Percentiles rank a stretch among this genome's conserved stretches.
Conservation (phyloP, 2,113 vertebrate genomes). For the Sialia sialis region DNA sequence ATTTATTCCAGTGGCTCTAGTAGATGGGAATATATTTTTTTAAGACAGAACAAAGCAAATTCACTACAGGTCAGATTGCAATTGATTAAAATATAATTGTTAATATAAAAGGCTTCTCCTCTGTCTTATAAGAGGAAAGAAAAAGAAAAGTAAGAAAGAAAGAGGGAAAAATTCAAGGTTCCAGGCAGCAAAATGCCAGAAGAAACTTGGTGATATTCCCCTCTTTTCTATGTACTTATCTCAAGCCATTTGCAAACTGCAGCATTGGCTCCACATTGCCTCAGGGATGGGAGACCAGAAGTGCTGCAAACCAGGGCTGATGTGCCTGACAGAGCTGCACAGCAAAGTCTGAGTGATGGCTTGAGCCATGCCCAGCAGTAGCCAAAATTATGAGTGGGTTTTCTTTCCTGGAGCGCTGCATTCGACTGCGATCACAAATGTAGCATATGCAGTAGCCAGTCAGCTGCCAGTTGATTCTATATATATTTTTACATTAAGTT, state of each 20-base stretch:
- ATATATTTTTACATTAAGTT: neutral
- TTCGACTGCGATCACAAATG: neutral
- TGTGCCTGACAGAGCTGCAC: conserved; percentile 31
- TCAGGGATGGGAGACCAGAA: neutral
- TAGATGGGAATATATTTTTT: neutral
- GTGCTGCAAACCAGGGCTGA: conserved; percentile 41
- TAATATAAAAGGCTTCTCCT: neutral
- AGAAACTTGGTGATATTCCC: neutral
- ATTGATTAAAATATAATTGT: neutral
- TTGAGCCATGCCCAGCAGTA: conserved; percentile 5
- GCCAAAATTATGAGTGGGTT: neutral
- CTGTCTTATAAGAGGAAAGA: fast-evolving
- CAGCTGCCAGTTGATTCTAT: conserved; percentile 41
- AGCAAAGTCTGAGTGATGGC: conserved; percentile 4
- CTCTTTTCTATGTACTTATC: neutral
- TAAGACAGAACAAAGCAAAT: neutral
- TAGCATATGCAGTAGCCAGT: neutral
- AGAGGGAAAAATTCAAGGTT: neutral
- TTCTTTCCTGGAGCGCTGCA: neutral
- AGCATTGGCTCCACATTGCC: fast-evolving
- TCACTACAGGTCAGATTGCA: neutral
- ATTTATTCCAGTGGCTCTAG: neutral
- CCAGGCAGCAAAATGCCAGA: neutral
- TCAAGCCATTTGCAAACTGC: neutral
- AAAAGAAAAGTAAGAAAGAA: neutral